Percentiles rank a stretch among this genome's conserved stretches.
Evolutionary conservation across 2,113 vertebrate genomes (phyloP).

Genomic region (Barbus barbus): DNA sequence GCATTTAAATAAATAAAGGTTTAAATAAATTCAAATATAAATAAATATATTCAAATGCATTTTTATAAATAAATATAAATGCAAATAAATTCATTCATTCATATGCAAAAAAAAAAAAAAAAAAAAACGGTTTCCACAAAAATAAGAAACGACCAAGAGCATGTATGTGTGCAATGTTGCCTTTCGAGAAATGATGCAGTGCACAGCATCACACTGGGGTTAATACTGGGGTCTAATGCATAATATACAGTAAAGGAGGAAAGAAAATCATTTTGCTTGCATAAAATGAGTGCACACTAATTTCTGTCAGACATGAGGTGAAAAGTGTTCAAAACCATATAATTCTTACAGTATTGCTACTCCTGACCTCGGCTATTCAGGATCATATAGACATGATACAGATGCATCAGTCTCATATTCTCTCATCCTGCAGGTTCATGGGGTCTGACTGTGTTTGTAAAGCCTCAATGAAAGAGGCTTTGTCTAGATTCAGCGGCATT

Average conservation of each 20-base stretch:
- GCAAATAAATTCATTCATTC: too few relatives aligned
- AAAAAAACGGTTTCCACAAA: background rate
- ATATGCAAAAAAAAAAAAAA: too few relatives aligned
- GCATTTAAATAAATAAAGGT: background rate
- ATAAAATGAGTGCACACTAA: background rate
- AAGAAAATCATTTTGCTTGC: too few relatives aligned
- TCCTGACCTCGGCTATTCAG: background rate
- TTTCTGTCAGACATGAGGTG: too few relatives aligned
- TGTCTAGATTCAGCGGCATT: constrained; percentile 6
- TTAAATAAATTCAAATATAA: too few relatives aligned
- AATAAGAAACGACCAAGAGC: too few relatives aligned
- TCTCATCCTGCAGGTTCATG: too few relatives aligned
- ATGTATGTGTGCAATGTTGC: too few relatives aligned
- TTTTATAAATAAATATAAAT: too few relatives aligned
- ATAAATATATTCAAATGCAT: background rate
- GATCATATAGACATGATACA: background rate
- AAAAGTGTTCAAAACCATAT: too few relatives aligned
- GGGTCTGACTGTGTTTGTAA: background rate
- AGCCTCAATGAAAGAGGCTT: background rate
- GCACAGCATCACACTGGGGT: background rate
- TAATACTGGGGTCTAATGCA: background rate
- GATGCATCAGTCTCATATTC: background rate
- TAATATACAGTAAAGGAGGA: background rate
- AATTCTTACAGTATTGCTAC: too few relatives aligned
- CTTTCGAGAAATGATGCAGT: background rate